Evolutionary conservation across 2,113 vertebrate species (phyloP), one percentile per base, ranked within the genome.

Genomic region (Oryzias curvinotus): DNA sequence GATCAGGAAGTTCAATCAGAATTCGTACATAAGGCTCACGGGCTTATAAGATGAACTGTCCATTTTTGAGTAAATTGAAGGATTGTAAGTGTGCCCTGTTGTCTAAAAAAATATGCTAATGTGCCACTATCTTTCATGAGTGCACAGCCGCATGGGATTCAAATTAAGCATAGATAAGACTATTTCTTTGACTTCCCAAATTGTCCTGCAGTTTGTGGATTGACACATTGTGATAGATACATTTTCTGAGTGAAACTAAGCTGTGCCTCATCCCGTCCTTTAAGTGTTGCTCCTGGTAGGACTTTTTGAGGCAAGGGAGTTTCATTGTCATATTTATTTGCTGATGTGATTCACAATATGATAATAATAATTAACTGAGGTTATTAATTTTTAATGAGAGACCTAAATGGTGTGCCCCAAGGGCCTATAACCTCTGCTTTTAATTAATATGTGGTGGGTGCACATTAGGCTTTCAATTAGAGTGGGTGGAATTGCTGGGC

Each of bases 351-450:
- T 87, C 87, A 84, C 86, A 87, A 85, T 85, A 87, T 59, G 80
- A 90, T 89, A 90, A 87, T 88, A 90, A 90, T 90, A 91, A 89
- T 91, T 90, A 90, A 91, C 84, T 84, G 81, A 88, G 86, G 85
- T 87, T 91, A 91, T 92, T 90, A 89, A 91, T 91, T 91, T 91
- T 91, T 91, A 91, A 92, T 92, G 87, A 91, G 85, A 85, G 74
- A 81, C 87, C 84, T 90, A 90, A 90, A 91, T 89, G 88, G 88
- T 85, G 72, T 25, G 66, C 85, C 90, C 86, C 84, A 82, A 78
- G 87, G 88, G 87, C 85, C 87, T 91, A 86, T 91, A 90, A 91
- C 91, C 90, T 88, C 87, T 89, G 85, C 75, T 88, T 92, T 92
- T 91, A 92, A 92, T 92, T 91, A 92, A 92, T 90, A 91, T 90